A percentile compares a stretch with the other conserved stretches of the same genome.
phyloP scores from a whole-genome alignment of 1,140 invertebrate genomes.

The Daktulosphaira vitifoliae region DNA sequence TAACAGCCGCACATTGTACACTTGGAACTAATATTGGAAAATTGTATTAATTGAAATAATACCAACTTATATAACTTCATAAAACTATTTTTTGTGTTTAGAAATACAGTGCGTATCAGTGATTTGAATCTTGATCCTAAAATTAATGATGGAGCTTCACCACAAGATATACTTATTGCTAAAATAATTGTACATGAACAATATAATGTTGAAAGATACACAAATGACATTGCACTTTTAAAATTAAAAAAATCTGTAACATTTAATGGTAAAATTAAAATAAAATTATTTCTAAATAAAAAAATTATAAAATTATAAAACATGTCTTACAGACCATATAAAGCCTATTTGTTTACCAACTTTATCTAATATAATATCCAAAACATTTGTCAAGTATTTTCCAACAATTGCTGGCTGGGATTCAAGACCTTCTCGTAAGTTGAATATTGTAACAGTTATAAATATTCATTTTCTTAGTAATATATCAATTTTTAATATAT shows the following conservation, averaged over 20 bases:
- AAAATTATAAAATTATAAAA: too few relatives aligned
- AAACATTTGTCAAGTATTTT: constrained; percentile 46
- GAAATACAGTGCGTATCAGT: constrained; percentile 38
- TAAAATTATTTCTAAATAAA: too few relatives aligned
- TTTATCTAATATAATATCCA: constrained; percentile 45
- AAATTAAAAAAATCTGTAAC: constrained; percentile 43
- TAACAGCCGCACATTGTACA: too few relatives aligned
- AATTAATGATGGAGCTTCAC: constrained; percentile 41
- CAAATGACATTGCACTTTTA: constrained; percentile 49
- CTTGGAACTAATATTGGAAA: too few relatives aligned
- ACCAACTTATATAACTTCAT: too few relatives aligned
- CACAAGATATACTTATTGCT: constrained; percentile 42
- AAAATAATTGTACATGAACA: constrained; percentile 42
- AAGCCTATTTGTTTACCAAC: constrained; percentile 68
- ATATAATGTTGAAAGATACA: constrained; percentile 42
- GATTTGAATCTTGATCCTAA: constrained; percentile 43
- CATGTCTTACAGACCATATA: too few relatives aligned
- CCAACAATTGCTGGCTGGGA: constrained; percentile 73
- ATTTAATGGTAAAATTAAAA: too few relatives aligned
- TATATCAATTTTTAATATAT: too few relatives aligned
- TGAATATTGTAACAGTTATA: too few relatives aligned
- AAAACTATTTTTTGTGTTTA: constrained; percentile 16
- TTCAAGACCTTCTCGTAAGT: constrained; percentile 52
- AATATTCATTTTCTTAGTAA: too few relatives aligned
- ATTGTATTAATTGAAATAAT: too few relatives aligned